Evolutionary conservation across 2,888 invertebrate species (phyloP), one percentile per base, ranked within the genome.

Genomic region (Hirtodrosophila alboralis): DNA sequence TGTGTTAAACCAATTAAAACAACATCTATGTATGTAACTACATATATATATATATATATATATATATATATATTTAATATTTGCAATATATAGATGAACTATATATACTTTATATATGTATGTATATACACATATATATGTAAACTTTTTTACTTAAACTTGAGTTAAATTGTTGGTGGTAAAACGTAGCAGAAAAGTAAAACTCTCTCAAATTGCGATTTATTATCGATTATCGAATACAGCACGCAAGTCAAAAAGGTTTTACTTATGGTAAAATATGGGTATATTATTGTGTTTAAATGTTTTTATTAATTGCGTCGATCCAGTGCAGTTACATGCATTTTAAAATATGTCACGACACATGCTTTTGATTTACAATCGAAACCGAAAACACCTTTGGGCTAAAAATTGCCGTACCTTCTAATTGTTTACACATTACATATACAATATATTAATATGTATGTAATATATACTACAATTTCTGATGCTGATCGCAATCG

Each of bases 351-450:
- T n/a, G n/a, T n/a, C n/a, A 18, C 14, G 6, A 9, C 7, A 18
- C 52, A 59, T 47, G 33, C 14, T 48, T 62, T 61, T 63, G 58
- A 85, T 85, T 72, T 85, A 79, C 79, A 85, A 54, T 72, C 41
- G 84, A 78, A 83, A 79, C 84, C 84, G 68, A 85, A 75, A 75
- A 62, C 37, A 54, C 36, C 5, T 43, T 48, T 16, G 18, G 10
- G 41, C 14, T 7, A 31, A 49, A 34, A 10, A 2, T 41, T 65
- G 51, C 41, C 31, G 44, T 38, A 44, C 33, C 21, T 58, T 27
- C 36, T 43, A 26, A 51, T 51, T 63, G 16, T 27, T 48, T 8
- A 40, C 14, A 47, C 36, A 40, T n/a, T 23, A 1, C 3, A 18
- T 4, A 18, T 18, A 18, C 18, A 18, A 30, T 16, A 26, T 27